A percentile compares a stretch with the other conserved stretches of the same genome.
These are phyloP conservation scores for Takifugu ocellatus DNA, from an alignment of 2,797 vertebrate species.

Conservation along the genomic window DNA sequence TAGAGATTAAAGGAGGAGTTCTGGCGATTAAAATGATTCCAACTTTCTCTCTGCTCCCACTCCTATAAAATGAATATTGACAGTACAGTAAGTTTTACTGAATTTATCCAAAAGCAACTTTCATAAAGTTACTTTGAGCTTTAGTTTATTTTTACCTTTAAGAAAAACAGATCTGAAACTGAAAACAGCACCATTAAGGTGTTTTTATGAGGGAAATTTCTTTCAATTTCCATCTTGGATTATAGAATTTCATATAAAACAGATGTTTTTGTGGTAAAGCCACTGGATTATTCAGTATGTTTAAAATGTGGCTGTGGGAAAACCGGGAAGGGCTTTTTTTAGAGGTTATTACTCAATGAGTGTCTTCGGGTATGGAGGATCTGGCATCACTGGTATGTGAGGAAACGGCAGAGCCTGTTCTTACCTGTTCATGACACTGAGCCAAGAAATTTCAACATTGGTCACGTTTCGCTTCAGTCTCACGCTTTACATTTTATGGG, in stretches of 20 bases:
- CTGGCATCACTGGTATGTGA: slow-evolving; percentile 44
- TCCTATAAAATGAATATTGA: no score
- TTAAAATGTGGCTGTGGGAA: background rate
- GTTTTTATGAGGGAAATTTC: background rate
- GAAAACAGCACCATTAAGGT: background rate
- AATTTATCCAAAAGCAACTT: no score
- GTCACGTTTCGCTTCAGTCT: background rate
- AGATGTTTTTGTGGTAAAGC: background rate
- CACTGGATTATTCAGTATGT: background rate
- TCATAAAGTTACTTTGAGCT: no score
- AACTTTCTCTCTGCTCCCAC: no score
- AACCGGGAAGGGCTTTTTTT: background rate
- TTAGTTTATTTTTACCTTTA: no score
- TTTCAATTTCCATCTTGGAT: background rate
- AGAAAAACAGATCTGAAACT: background rate
- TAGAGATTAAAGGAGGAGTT: no score
- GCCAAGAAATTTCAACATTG: slow-evolving; percentile 7
- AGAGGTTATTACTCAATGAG: slow-evolving; percentile 1
- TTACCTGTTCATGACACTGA: slow-evolving; percentile 33
- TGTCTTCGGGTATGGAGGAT: slow-evolving; percentile 2
- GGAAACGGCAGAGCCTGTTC: slow-evolving; percentile 49
- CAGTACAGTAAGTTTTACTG: no score
- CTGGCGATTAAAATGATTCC: no score
- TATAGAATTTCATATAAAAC: slow-evolving; percentile 6
- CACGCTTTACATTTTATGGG: background rate